phyloP scores from a whole-genome alignment of 2,888 invertebrate genomes.

The Empis livida region DNA sequence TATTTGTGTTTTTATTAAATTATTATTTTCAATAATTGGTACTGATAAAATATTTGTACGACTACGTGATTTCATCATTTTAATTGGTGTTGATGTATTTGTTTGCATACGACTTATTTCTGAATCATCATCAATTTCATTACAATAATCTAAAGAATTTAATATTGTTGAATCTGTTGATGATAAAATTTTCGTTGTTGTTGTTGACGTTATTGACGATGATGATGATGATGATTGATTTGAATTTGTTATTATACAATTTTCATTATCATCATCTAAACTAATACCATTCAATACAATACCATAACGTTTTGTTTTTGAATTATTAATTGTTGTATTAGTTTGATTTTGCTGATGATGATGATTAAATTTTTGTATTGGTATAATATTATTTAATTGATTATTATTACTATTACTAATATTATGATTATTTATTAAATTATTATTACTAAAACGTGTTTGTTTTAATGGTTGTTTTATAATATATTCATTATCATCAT shows the following conservation, averaged over 20 bases:
- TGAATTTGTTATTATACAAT: background rate
- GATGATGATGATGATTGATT: background rate
- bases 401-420: too few species aligned
- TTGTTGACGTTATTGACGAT: constrained; percentile 2
- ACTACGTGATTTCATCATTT: constrained; percentile 36
- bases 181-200: background rate
- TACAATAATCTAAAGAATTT: constrained; percentile 20
- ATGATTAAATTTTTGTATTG: background rate
- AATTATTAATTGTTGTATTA: constrained; percentile 16
- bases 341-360: constrained; percentile 12
- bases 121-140: constrained; percentile 34
- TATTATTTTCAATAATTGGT: constrained; percentile 21
- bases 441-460: background rate
- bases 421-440: background rate
- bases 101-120: constrained; percentile 36
- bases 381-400: background rate
- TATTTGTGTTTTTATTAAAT: constrained; percentile 20
- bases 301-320: constrained; percentile 32
- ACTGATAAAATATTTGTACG: constrained; percentile 41
- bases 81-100: constrained; percentile 36
- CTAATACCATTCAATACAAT: constrained; percentile 32
- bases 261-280: constrained; percentile 19
- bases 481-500: background rate
- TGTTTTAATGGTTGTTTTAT: background rate
- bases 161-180: constrained; percentile 1